Conservation (phyloP, 1,140 invertebrate species). For the Bradysia coprophila region DNA sequence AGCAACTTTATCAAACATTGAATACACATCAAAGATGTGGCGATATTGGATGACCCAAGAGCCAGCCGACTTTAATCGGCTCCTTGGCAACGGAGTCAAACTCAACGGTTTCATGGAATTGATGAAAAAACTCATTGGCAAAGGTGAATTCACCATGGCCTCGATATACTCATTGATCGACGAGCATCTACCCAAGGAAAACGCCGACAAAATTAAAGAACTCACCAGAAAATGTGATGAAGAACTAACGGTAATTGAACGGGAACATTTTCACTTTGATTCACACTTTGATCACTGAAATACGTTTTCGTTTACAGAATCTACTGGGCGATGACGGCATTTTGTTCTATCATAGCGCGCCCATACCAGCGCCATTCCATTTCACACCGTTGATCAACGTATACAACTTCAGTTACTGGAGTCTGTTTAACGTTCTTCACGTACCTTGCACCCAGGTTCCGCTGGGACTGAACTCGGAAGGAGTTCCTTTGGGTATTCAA, state of each 20-base stretch:
- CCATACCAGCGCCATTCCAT: slow-evolving; percentile 70
- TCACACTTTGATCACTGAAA: no score
- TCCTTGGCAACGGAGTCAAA: slow-evolving; percentile 39
- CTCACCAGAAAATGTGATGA: slow-evolving; percentile 35
- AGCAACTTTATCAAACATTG: slow-evolving; percentile 33
- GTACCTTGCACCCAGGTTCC: slow-evolving; percentile 72
- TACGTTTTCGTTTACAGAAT: slow-evolving; percentile 26
- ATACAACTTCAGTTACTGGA: slow-evolving; percentile 78
- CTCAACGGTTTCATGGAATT: slow-evolving; percentile 32
- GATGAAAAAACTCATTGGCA: slow-evolving; percentile 32
- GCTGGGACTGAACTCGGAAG: slow-evolving; percentile 48
- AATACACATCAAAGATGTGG: slow-evolving; percentile 47
- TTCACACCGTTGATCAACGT: slow-evolving; percentile 58
- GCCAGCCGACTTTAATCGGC: slow-evolving; percentile 33
- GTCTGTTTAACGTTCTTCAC: slow-evolving; percentile 70
- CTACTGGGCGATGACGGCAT: slow-evolving; percentile 61
- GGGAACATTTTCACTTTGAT: no score
- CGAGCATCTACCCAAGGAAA: slow-evolving; percentile 36
- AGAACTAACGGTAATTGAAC: slow-evolving; percentile 35
- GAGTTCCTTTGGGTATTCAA: slow-evolving; percentile 65
- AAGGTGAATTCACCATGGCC: slow-evolving; percentile 40
- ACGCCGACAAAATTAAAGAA: slow-evolving; percentile 37
- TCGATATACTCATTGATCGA: slow-evolving; percentile 47
- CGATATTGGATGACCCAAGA: slow-evolving; percentile 55
- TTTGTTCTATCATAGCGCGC: slow-evolving; percentile 68